Base-by-base conservation (phyloP, 2,888 invertebrate species). In the Iphiclides podalirius region DNA sequence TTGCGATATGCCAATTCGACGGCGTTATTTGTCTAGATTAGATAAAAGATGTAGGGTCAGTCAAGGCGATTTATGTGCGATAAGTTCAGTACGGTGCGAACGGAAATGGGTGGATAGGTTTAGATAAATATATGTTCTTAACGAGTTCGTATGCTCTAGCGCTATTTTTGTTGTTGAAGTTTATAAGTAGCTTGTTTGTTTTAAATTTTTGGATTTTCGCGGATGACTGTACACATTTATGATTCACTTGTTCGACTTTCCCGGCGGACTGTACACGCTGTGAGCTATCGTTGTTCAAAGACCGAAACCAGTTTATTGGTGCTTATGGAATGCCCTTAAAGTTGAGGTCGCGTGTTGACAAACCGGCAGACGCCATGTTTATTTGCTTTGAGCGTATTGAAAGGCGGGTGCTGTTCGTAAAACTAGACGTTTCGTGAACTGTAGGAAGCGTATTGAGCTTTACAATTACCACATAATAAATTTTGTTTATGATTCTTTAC, bases 21-120 rank as follows among this genome's bases (percentile, higher is more conserved):
- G 67, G 66, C 66, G 75, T 75, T 79, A 79, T 81, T 81, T 78
- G 74, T 73, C 70, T 63, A 76, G 79, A 79, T 80, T 70, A 75
- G 76, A 76, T 76, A 72, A 72, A 67, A 70, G 68, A 67, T 70
- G 50, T 51, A 40, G 50, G 45, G 50, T 45, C 50, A 16, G 45
- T 23, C 23, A 14, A 3, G 37, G 37, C 45, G 37, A 45, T 50
- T 50, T 50, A 39, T 45, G 28, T 36, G 35, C 15, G 12, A 36
- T 33, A 36, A 40, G n/a, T 50, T 50, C n/a, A n/a, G n/a, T n/a
- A 20, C 14, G 13, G 40, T 23, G 3, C 36, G 40, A 45, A 51
- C 40, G 40, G 50, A 51, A 45, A 35, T 50, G 35, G 36, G 13
- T 8, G 26, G 26, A 26, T 40, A n/a, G 14, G 40, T 28, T 26